phyloP scores from a whole-genome alignment of 2,797 vertebrate species.

The Tokudaia muenninki region DNA sequence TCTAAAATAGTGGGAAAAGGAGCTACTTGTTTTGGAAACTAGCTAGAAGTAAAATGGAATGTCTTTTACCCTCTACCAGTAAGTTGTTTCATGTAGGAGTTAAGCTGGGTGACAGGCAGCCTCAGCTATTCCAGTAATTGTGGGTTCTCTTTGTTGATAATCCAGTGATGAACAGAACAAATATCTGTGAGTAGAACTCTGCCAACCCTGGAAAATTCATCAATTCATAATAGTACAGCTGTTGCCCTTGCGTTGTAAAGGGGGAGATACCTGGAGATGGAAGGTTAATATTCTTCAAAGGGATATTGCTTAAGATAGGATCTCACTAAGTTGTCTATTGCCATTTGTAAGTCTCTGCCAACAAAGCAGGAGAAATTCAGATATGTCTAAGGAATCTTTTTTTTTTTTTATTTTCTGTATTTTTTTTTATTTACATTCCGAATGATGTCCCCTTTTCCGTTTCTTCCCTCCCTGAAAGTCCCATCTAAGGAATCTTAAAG shows the following conservation, averaged over 20 bases:
- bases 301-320: neutral
- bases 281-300: neutral
- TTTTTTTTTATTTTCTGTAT: too few species aligned
- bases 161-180: conserved; percentile 45
- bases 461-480: too few species aligned
- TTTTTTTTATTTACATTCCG: too few species aligned
- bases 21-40: conserved; percentile 34
- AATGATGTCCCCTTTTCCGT: too few species aligned
- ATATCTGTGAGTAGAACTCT: conserved; percentile 20
- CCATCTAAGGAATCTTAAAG: neutral
- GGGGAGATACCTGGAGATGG: conserved; percentile 12
- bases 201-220: conserved; percentile 10
- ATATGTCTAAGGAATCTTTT: neutral
- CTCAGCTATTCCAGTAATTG: conserved; percentile 39
- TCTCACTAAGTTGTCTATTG: conserved; percentile 37
- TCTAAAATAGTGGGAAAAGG: neutral
- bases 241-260: conserved; percentile 20
- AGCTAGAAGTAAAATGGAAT: conserved; percentile 21
- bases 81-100: conserved; percentile 36
- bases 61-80: neutral
- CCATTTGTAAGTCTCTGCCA: conserved; percentile 19
- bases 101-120: neutral
- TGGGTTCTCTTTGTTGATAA: conserved; percentile 16
- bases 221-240: conserved; percentile 37
- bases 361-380: conserved; percentile 20